Evolutionary conservation across 2,888 invertebrate species (phyloP).

Genomic region (Dysmachus trigonus): DNA sequence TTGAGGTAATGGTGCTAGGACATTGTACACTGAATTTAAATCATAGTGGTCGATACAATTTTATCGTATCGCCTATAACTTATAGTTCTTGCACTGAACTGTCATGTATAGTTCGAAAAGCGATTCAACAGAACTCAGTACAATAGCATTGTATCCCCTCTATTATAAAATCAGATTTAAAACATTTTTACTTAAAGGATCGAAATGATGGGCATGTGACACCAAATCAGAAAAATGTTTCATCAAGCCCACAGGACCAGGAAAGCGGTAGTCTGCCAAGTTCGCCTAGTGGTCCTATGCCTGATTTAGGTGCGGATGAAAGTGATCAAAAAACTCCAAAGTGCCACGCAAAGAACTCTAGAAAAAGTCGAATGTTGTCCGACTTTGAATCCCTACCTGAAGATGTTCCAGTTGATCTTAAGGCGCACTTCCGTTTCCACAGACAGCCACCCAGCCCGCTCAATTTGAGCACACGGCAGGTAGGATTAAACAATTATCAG

Average conservation of each 20-base stretch:
- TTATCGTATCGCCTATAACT: too few species aligned
- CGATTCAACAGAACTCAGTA: not conserved
- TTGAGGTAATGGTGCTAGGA: constrained; percentile 25
- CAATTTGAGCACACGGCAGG: constrained; percentile 59
- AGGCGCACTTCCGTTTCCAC: constrained; percentile 53
- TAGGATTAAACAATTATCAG: constrained; percentile 43
- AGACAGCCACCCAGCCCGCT: constrained; percentile 62
- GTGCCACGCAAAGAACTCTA: constrained; percentile 48
- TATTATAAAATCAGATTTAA: not conserved
- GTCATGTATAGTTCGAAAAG: too few species aligned
- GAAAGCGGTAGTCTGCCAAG: constrained; percentile 21
- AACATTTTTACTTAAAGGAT: constrained; percentile 23
- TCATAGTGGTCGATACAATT: not conserved
- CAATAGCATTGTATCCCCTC: not conserved
- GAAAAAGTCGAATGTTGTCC: constrained; percentile 52
- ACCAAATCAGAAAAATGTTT: constrained; percentile 42
- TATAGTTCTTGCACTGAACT: too few species aligned
- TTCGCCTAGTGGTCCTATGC: constrained; percentile 43
- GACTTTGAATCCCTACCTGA: constrained; percentile 63
- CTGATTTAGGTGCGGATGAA: constrained; percentile 39
- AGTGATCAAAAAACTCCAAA: constrained; percentile 48
- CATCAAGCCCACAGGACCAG: constrained; percentile 12
- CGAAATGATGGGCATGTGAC: constrained; percentile 43
- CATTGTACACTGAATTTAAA: not conserved
- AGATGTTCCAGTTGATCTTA: constrained; percentile 60